A percentile compares a stretch with the other conserved stretches of the same genome.
phyloP scores from a whole-genome alignment of 2,888 invertebrate genomes.

The Actias luna region DNA sequence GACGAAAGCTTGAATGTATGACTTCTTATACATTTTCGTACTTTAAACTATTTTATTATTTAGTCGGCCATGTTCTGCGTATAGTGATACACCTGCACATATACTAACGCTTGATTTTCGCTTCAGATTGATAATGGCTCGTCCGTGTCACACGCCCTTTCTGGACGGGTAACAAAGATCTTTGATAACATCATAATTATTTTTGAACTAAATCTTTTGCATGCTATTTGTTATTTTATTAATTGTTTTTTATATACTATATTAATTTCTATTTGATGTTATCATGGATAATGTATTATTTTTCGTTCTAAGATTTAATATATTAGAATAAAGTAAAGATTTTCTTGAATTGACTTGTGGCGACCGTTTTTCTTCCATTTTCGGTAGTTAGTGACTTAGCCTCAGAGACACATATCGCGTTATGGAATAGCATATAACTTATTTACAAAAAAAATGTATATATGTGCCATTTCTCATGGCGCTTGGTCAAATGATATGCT shows the following conservation, averaged over 20 bases:
- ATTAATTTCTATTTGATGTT: not conserved
- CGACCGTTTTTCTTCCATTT: no score
- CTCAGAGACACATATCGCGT: no score
- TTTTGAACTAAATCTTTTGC: not conserved
- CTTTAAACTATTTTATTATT: constrained; percentile 29
- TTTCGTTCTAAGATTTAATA: no score
- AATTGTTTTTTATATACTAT: not conserved
- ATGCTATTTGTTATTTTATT: not conserved
- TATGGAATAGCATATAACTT: no score
- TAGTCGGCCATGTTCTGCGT: constrained; percentile 29
- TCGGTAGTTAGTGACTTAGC: no score
- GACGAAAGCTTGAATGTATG: constrained; percentile 28
- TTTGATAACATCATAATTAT: constrained; percentile 1
- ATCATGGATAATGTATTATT: no score
- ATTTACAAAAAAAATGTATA: no score
- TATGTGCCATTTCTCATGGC: no score
- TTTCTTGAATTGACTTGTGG: no score
- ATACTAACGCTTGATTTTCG: constrained; percentile 35
- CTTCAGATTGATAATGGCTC: constrained; percentile 44
- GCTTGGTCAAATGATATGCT: not conserved
- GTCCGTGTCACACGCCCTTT: constrained; percentile 34
- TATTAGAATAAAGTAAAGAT: no score
- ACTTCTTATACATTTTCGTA: constrained; percentile 60
- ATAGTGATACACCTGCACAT: constrained; percentile 35
- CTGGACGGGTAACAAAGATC: constrained; percentile 20